Conservation (phyloP, 2,888 invertebrate genomes). For the Pseudococcus viburni region DNA sequence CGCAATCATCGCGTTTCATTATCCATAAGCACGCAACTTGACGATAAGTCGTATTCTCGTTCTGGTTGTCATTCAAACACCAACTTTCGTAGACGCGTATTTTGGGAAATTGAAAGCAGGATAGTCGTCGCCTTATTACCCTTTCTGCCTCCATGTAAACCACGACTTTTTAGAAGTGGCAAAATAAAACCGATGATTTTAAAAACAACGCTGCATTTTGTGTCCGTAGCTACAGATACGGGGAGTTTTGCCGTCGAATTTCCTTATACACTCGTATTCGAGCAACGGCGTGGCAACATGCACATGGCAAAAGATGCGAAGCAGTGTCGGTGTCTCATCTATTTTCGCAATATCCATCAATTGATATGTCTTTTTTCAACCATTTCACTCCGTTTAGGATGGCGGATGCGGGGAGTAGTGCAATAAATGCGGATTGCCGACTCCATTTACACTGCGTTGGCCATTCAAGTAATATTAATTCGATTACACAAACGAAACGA, state of each 20-base stretch:
- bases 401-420: background rate
- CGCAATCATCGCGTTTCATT: constrained; percentile 17
- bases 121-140: background rate
- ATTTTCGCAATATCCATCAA: constrained; percentile 20
- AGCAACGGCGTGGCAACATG: background rate
- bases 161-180: background rate
- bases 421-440: constrained; percentile 12
- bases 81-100: background rate
- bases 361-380: constrained; percentile 27
- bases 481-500: background rate
- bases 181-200: constrained; percentile 8
- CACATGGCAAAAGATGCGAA: background rate
- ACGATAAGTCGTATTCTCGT: background rate
- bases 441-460: background rate
- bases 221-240: background rate
- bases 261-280: background rate
- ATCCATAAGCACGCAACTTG: background rate
- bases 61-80: background rate
- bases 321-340: background rate
- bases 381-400: background rate
- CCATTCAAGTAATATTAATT: background rate
- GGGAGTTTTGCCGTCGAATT: background rate
- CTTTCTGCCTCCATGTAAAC: background rate
- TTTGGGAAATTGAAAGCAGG: constrained; percentile 22
- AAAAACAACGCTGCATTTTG: constrained; percentile 20